A percentile compares a stretch with the other conserved stretches of the same genome.
Evolutionary conservation across 2,113 vertebrate species (phyloP).

Genomic region (Telmatochromis sp.): DNA sequence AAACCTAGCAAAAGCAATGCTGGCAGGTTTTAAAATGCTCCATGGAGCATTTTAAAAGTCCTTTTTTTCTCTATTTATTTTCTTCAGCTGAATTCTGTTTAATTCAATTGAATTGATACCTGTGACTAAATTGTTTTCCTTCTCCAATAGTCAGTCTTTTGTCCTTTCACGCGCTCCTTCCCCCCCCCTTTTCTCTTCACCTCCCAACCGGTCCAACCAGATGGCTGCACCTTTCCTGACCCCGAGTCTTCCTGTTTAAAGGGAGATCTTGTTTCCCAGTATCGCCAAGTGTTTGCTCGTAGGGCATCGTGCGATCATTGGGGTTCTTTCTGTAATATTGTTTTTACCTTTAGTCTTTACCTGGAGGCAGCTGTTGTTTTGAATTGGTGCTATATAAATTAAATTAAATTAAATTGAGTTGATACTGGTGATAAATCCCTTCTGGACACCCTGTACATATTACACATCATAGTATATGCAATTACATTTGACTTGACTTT

Average conservation of each 20-base stretch:
- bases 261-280: not conserved
- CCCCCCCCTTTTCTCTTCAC: rapidly evolving
- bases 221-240: not conserved
- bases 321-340: not conserved
- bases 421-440: not conserved
- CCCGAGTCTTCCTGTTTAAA: not conserved
- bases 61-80: not conserved
- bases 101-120: not conserved
- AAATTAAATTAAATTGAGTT: rapidly evolving
- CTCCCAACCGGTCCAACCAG: not conserved
- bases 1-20: not conserved
- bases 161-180: not conserved
- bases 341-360: not conserved
- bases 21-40: not conserved
- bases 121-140: not conserved
- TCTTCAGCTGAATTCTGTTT: not conserved
- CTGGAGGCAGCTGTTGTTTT: not conserved
- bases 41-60: no score
- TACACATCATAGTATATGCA: not conserved
- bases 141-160: not conserved
- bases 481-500: not conserved
- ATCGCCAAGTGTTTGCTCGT: not conserved
- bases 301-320: not conserved
- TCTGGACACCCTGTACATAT: not conserved
- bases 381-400: not conserved